Base-by-base conservation (phyloP, 2,888 invertebrate species). In the Chromoteleia sp. region DNA sequence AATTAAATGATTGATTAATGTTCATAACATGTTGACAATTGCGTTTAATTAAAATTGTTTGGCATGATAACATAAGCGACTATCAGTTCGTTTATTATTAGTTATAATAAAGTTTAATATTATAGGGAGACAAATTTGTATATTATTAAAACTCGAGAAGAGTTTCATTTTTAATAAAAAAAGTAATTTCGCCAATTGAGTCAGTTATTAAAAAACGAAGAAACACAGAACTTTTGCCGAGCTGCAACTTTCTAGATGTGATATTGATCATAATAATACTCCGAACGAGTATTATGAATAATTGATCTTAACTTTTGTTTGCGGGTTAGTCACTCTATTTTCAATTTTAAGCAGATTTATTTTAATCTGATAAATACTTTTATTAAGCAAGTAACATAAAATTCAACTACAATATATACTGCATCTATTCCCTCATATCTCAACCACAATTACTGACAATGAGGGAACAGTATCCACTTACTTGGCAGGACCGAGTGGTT, bases 401-500 rank as follows among this genome's bases (percentile, higher is more conserved):
- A 8, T 1, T 58, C 6, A 8, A 33, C 25, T 14, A n/a, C 8
- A 30, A 36, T 59, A 19, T 29, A n/a, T 1, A 54, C 29, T 1
- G 36, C 63, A 74, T 63, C 74, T 63, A 61, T 65, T 56, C 12
- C 30, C 74, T 29, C 36, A 17, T 74, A 65, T 63, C 14, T 1
- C 17, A 30, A 29, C 29, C 5, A 19, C 25, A 59, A 43, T 41
- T 48, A 50, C 14, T 15, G 33, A 63, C 25, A 33, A 61, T 1
- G 41, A 17, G 17, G 50, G 52, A 54, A 61, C 19, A 33, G 25
- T 43, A 76, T 56, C 48, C 33, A 12, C 45, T 61, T 78, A 58
- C 70, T 63, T 79, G 61, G 67, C 74, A 74, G 61, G 68, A 56
- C 68, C 73, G 59, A 73, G 59, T 43, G 45, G 15, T 61, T 30